These are phyloP conservation scores for Melozone crissalis DNA, from an alignment of 2,113 vertebrate species.

Conservation along the genomic window DNA sequence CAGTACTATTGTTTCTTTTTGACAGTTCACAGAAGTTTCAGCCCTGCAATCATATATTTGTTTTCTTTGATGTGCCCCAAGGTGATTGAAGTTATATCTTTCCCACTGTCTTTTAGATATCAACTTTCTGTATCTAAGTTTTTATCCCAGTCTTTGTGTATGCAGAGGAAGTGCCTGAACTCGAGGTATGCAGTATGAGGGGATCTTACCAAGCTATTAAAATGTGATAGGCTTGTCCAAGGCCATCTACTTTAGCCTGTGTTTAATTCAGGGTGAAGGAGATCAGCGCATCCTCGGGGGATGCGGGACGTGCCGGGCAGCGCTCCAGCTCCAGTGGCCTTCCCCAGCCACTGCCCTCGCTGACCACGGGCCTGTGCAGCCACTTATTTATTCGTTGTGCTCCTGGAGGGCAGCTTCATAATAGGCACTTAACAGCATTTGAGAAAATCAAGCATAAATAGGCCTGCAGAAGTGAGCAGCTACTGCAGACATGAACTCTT, in stretches of 20 bases:
- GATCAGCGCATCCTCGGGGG: not conserved
- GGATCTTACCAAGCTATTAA: not conserved
- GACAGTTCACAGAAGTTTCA: not conserved
- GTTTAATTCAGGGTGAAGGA: not conserved
- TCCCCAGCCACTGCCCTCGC: not conserved
- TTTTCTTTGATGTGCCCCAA: not conserved
- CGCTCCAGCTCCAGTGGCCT: not conserved
- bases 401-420: not conserved
- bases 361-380: not conserved
- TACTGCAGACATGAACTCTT: fast-evolving
- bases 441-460: not conserved
- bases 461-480: not conserved
- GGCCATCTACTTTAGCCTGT: not conserved
- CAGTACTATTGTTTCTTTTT: not conserved
- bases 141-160: not conserved
- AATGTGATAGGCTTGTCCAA: constrained; percentile 12
- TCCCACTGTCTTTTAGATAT: not conserved
- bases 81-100: not conserved
- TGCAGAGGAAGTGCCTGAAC: not conserved
- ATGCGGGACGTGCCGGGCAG: not conserved
- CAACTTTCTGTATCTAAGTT: not conserved
- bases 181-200: not conserved
- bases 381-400: not conserved
- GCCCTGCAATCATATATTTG: not conserved
- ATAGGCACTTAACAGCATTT: not conserved